A percentile compares a stretch with the other conserved stretches of the same genome.
Evolutionary conservation across 2,797 vertebrate species (phyloP).

Genomic region (Amblyraja radiata): DNA sequence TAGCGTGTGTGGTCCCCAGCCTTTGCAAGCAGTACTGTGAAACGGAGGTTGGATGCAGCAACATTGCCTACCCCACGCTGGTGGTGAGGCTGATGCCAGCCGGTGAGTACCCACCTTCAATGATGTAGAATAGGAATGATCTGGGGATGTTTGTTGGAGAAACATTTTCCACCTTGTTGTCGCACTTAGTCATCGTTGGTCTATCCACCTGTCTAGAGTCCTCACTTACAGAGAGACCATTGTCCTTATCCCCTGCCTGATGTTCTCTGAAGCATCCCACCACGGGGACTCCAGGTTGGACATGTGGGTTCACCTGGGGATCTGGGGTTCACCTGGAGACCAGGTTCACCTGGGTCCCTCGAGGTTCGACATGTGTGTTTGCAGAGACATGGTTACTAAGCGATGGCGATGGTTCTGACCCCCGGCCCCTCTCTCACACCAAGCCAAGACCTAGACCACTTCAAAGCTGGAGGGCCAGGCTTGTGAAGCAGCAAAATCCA

Average conservation of each 20-base stretch:
- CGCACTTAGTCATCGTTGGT: background rate
- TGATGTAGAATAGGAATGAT: too few relatives aligned
- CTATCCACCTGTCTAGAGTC: too few relatives aligned
- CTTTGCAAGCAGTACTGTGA: constrained; percentile 65
- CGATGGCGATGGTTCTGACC: background rate
- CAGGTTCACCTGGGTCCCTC: too few relatives aligned
- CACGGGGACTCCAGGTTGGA: background rate
- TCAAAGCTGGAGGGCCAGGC: too few relatives aligned
- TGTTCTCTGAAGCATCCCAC: background rate
- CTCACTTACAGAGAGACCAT: background rate
- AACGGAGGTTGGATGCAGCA: constrained; percentile 75
- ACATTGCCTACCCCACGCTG: constrained; percentile 85
- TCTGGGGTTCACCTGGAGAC: too few relatives aligned
- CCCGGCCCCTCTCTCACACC: too few relatives aligned
- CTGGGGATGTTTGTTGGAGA: background rate
- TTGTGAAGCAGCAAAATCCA: too few relatives aligned
- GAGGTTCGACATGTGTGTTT: too few relatives aligned
- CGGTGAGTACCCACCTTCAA: constrained; percentile 55
- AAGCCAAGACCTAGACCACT: too few relatives aligned
- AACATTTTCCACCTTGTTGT: background rate
- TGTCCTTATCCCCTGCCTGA: background rate
- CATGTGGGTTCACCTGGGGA: background rate
- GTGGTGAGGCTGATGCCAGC: constrained; percentile 89
- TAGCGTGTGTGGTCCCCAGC: constrained; percentile 73
- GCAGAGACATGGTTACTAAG: background rate